A percentile compares a stretch with the other conserved stretches of the same genome.
Conservation (phyloP, 1,140 invertebrate genomes). For the Vanessa tameamea region DNA sequence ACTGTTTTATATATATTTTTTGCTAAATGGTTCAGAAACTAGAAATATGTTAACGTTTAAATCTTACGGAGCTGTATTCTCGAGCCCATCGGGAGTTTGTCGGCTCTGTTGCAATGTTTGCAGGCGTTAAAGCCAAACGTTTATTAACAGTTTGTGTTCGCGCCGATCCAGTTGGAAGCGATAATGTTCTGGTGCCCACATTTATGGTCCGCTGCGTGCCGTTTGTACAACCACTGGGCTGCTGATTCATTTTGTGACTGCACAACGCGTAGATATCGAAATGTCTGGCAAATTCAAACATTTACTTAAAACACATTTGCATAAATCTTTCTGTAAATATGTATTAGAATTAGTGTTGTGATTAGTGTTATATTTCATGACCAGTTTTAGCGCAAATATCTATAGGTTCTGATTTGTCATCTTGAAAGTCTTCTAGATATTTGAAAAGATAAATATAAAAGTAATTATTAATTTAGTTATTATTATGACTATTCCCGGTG, state of each 20-base stretch:
- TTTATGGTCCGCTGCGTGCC: slow-evolving; percentile 48
- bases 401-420: no score
- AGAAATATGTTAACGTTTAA: slow-evolving; percentile 1
- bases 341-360: no score
- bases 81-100: slow-evolving; percentile 11
- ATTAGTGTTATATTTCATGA: no score
- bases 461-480: not conserved
- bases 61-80: not conserved
- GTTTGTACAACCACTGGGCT: slow-evolving; percentile 45
- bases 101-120: slow-evolving; percentile 14
- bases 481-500: not conserved
- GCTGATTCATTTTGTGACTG: slow-evolving; percentile 43
- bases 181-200: slow-evolving; percentile 47
- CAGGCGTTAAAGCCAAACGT: slow-evolving; percentile 43
- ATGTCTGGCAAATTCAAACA: slow-evolving; percentile 4
- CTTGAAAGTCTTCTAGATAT: not conserved
- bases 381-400: no score
- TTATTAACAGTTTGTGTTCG: slow-evolving; percentile 51
- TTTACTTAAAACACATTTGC: not conserved
- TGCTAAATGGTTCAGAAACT: not conserved
- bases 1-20: no score
- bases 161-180: slow-evolving; percentile 47
- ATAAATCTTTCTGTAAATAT: not conserved
- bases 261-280: slow-evolving; percentile 30
- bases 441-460: not conserved